phyloP scores from a whole-genome alignment of 2,888 invertebrate genomes.

The Eurytoma adleriae region DNA sequence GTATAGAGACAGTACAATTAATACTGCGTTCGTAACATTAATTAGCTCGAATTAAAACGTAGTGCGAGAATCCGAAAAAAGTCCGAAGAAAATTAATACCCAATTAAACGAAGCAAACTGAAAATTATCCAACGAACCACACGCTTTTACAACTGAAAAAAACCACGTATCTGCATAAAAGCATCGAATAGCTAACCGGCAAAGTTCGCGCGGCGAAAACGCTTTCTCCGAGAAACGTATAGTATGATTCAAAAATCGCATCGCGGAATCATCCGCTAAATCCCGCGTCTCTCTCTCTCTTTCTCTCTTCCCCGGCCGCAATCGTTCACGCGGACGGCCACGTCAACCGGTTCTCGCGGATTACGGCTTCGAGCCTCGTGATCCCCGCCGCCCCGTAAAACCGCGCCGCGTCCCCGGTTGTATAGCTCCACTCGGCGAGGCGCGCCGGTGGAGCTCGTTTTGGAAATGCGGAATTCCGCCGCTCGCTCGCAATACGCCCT shows the following conservation, averaged over 20 bases:
- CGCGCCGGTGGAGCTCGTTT: background rate
- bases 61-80: background rate
- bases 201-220: too few species aligned
- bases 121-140: conserved; percentile 18
- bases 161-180: too few species aligned
- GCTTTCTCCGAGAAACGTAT: too few species aligned
- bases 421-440: conserved; percentile 13
- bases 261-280: too few species aligned
- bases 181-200: too few species aligned
- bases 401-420: background rate
- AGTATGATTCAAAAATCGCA: too few species aligned
- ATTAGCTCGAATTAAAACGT: conserved; percentile 30
- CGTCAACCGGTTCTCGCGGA: conserved; percentile 3
- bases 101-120: background rate
- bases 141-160: background rate
- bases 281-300: too few species aligned
- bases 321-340: background rate
- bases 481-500: too few species aligned
- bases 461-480: background rate
- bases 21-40: background rate
- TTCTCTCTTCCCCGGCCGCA: background rate
- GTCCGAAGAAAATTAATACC: background rate
- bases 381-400: conserved; percentile 36
- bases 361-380: conserved; percentile 19
- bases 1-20: conserved; percentile 2